These are phyloP conservation scores for Sylvilagus bachmani DNA, from an alignment of 2,113 vertebrate genomes.

Conservation along the genomic window DNA sequence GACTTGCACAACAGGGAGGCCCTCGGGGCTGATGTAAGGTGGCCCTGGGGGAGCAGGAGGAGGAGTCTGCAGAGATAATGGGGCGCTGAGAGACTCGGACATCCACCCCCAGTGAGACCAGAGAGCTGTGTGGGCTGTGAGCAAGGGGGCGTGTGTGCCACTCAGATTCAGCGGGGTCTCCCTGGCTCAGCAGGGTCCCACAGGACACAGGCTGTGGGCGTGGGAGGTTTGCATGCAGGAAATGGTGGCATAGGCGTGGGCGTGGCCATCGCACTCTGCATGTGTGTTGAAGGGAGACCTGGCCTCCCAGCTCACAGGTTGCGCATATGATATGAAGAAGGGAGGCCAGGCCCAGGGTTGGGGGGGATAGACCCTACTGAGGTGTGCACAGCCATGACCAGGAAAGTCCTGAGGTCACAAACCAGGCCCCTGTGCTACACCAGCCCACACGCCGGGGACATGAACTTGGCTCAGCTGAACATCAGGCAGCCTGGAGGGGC, in stretches of 20 bases:
- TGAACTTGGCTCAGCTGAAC: not conserved
- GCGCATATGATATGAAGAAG: not conserved
- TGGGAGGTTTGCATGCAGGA: no score
- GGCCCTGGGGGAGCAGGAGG: not conserved
- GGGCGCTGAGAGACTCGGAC: not conserved
- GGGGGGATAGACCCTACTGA: rapidly evolving
- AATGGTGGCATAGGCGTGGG: not conserved
- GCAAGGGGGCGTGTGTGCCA: not conserved
- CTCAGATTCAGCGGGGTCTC: not conserved
- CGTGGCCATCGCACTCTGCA: rapidly evolving
- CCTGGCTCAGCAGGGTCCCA: not conserved
- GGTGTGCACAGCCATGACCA: not conserved
- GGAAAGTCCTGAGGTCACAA: not conserved
- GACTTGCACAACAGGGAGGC: not conserved
- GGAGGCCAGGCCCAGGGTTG: not conserved
- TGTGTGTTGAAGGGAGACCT: not conserved
- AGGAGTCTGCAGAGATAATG: no score
- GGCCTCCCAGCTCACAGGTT: rapidly evolving
- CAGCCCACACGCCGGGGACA: not conserved
- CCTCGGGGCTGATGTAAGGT: no score
- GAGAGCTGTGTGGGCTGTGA: rapidly evolving
- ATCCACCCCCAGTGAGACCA: not conserved
- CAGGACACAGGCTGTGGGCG: no score
- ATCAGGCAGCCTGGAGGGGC: not conserved
- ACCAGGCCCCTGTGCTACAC: not conserved